Conservation (phyloP, 2,888 invertebrate species). For the Ennomos quercinarius region DNA sequence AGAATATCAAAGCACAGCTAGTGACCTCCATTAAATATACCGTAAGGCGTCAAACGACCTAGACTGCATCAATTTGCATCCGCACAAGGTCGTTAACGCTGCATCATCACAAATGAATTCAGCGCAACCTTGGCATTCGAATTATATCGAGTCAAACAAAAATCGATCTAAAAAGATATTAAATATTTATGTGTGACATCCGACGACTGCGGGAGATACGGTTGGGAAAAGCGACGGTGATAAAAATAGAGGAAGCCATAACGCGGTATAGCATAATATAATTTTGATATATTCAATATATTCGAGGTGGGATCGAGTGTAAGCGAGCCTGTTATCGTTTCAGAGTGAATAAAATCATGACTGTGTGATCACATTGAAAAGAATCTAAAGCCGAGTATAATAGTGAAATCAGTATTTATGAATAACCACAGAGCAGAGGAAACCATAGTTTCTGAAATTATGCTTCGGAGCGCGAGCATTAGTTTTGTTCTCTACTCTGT, state of each 20-base stretch:
- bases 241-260: constrained; percentile 29
- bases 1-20: not conserved
- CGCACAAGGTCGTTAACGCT: constrained; percentile 12
- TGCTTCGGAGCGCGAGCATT: no score
- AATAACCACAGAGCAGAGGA: no score
- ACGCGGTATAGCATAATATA: constrained; percentile 5
- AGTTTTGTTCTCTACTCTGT: no score
- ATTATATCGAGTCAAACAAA: constrained; percentile 12
- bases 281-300: constrained; percentile 21
- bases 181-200: constrained; percentile 31
- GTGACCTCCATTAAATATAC: no score
- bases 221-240: constrained; percentile 18
- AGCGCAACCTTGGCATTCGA: constrained; percentile 24
- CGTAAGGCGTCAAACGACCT: constrained; percentile 1
- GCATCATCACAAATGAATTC: constrained; percentile 20
- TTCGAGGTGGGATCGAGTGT: constrained; percentile 4
- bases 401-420: no score
- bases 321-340: constrained; percentile 14
- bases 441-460: no score
- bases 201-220: constrained; percentile 27
- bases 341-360: constrained; percentile 11
- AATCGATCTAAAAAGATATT: constrained; percentile 21
- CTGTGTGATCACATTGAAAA: not conserved
- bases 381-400: no score
- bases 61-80: constrained; percentile 15